Base-by-base conservation (phyloP, 2,113 vertebrate species). In the Rhabdomys dilectus region DNA sequence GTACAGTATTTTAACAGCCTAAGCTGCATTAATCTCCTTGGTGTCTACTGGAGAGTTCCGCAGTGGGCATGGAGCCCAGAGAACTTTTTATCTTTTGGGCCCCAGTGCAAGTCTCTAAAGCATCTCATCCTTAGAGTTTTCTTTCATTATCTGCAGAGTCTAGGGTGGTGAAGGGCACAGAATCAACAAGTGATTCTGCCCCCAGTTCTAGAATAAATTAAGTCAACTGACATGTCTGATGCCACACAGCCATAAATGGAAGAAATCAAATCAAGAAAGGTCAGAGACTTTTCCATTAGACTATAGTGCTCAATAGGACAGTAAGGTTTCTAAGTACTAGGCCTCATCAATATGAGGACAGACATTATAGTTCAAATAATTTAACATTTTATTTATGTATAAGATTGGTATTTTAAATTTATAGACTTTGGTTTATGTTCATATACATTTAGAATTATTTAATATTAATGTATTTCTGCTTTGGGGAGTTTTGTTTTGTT, bases 191-290 rank as follows among this genome's bases (percentile, higher is more conserved):
- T 88, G 39, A 13, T 84, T 89, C 24, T 11, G 60, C 58, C 68
- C 89, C 45, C 66, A 77, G 62, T 66, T 48, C 72, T 7, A 78
- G 77, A 89, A 89, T 85, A 84, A 92, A 94, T 92, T 60, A 91
- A 89, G 24, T 58, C 78, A 56, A 70, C 2, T 80, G 85, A 70
- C 19, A 88, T 93, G 91, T 81, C 56, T 90, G 60, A 62, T 24
- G 64, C 36, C 66, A 68, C 48, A 13, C 45, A 51, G 64, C 85
- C 64, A 87, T 31, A 72, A 70, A 88, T 39, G 22, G 75, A 62
- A 76, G 80, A 87, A 84, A 70, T 82, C 8, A 76, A 94, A 94
- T 85, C 64, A 70, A 88, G 70, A 88, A 94, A 88, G 39, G 77
- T 87, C 80, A 92, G 39, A 60, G 85, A 72, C 60, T 82, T 87